phyloP scores from a whole-genome alignment of 2,888 invertebrate genomes.

The Syrista parreyssii region DNA sequence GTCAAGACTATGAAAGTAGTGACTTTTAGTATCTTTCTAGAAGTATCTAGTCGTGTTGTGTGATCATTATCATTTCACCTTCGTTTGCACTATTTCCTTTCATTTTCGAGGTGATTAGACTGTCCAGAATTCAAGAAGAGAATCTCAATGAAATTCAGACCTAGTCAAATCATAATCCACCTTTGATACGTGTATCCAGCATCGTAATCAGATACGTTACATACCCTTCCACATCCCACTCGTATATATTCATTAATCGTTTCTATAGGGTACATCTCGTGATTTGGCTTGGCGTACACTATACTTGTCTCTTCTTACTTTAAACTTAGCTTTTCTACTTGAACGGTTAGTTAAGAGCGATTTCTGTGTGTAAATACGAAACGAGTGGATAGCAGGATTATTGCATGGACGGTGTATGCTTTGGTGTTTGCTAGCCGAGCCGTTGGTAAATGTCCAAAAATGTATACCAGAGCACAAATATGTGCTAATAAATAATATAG shows the following conservation, averaged over 20 bases:
- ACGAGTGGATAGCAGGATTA: conserved; percentile 14
- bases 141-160: background rate
- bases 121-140: background rate
- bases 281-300: conserved; percentile 1
- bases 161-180: background rate
- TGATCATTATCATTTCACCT: background rate
- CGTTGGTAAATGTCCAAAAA: background rate
- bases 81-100: background rate
- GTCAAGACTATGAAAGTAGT: conserved; percentile 37
- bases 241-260: conserved; percentile 6
- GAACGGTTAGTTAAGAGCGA: conserved; percentile 3
- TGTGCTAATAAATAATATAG: background rate
- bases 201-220: background rate
- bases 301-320: conserved; percentile 38
- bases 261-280: background rate
- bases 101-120: conserved; percentile 5
- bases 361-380: background rate
- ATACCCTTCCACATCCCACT: background rate
- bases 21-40: conserved; percentile 25
- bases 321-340: conserved; percentile 10
- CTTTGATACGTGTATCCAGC: background rate
- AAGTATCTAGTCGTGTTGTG: conserved; percentile 32
- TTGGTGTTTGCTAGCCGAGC: background rate
- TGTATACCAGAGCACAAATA: background rate
- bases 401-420: conserved; percentile 33